phyloP scores from a whole-genome alignment of 92 coral and sea anemone genomes.

The Porites rus region DNA sequence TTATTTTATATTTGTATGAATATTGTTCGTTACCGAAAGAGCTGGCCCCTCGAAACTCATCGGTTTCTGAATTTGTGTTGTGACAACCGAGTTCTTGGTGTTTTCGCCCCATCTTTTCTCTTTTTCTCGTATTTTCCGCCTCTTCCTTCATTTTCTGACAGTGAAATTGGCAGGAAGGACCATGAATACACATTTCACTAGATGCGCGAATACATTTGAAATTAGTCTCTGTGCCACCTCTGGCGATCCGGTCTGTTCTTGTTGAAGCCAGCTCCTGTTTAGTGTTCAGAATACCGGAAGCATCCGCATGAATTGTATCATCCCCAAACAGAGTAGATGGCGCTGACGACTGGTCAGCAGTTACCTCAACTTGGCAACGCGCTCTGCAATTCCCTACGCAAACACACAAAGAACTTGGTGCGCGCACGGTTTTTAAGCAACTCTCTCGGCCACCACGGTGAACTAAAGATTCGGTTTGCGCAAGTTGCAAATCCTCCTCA shows the following conservation, averaged over 20 bases:
- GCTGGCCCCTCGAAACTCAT: constrained; percentile 50
- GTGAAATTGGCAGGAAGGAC: constrained; percentile 59
- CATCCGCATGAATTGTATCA: neutral
- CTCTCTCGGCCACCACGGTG: constrained; percentile 67
- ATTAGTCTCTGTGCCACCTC: constrained; percentile 66
- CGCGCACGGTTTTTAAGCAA: constrained; percentile 50
- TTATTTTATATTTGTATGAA: neutral
- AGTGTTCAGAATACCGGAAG: neutral
- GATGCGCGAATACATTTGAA: constrained; percentile 38
- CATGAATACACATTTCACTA: constrained; percentile 64
- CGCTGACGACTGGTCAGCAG: neutral
- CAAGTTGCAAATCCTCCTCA: constrained; percentile 10
- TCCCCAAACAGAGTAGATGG: neutral
- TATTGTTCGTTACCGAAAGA: constrained; percentile 15
- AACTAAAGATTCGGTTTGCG: constrained; percentile 12
- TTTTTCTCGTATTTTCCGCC: neutral
- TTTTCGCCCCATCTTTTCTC: neutral
- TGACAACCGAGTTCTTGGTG: neutral
- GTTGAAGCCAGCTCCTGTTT: neutral
- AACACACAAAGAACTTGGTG: constrained; percentile 57
- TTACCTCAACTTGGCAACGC: constrained; percentile 25
- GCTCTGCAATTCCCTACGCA: constrained; percentile 63
- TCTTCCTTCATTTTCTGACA: constrained; percentile 24
- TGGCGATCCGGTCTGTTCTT: constrained; percentile 23
- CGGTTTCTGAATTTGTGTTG: neutral